Conservation (phyloP, 2,888 invertebrate species). For the Busseola fusca region DNA sequence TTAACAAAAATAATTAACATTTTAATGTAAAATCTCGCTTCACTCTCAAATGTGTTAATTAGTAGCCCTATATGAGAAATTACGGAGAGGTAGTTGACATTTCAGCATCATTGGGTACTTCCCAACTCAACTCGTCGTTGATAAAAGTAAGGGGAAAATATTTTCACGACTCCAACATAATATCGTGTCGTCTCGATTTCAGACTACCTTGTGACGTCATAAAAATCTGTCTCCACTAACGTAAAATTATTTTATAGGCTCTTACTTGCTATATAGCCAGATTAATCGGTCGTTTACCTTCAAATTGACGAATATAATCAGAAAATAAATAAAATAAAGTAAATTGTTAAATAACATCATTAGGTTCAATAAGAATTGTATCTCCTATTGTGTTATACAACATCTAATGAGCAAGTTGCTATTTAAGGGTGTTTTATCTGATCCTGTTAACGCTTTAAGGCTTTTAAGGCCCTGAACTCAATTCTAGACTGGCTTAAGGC, state of each 20-base stretch:
- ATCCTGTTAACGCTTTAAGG: conserved; percentile 43
- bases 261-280: conserved; percentile 68
- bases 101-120: conserved; percentile 16
- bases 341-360: conserved; percentile 47
- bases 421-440: no score
- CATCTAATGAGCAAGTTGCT: conserved; percentile 30
- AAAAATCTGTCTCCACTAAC: conserved; percentile 75
- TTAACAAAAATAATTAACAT: conserved; percentile 7
- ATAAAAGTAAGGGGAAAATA: conserved; percentile 38
- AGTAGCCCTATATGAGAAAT: conserved; percentile 10
- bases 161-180: conserved; percentile 58
- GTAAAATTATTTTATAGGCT: conserved; percentile 76
- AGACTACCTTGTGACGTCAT: conserved; percentile 58
- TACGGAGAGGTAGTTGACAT: conserved; percentile 3
- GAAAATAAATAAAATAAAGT: conserved; percentile 33
- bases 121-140: conserved; percentile 2
- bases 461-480: conserved; percentile 48
- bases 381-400: conserved; percentile 4
- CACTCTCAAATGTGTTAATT: conserved; percentile 28
- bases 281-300: conserved; percentile 70
- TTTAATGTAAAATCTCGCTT: conserved; percentile 10
- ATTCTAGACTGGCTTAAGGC: conserved; percentile 40
- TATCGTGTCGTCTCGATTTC: conserved; percentile 36
- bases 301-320: conserved; percentile 48
- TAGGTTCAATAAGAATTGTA: conserved; percentile 30